Base-by-base conservation (phyloP, 2,113 vertebrate species). In the Columba livia region DNA sequence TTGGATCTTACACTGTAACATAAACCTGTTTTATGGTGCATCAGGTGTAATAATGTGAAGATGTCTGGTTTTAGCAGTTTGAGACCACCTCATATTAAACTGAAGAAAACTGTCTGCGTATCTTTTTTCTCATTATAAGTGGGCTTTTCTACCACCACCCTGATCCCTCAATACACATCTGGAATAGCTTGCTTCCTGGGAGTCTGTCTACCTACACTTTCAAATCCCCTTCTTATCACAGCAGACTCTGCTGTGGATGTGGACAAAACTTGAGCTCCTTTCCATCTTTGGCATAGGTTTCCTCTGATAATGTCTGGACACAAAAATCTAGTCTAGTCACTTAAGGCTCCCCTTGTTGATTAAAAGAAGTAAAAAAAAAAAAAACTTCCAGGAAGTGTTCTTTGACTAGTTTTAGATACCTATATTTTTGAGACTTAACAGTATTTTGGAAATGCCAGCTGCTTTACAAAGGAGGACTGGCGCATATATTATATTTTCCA, bases 11-110 rank as follows among this genome's bases (percentile, higher is more conserved):
- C 85, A 66, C 47, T 96, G 95, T 97, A 97, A 92, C 62, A 94
- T 92, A 96, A 89, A 75, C 64, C 77, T 95, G 75, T 91, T 97
- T 93, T 94, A 86, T 91, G 91, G 91, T 93, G 93, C 80, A 94
- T 88, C 65, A 44, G 48, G 84, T 94, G 88, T 97, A 97, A 97
- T 97, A 97, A 96, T 97, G 97, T 98, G 97, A 97, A 95, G 82
- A 71, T 88, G 81, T 96, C 81, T 96, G 94, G 75, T 89, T 97
- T 97, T 92, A 96, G 84, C 83, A 85, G 71, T 97, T 96, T 95
- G 96, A 75, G 70, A 90, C 48, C 64, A 85, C 21, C 74, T 89
- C 62, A 85, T 97, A 98, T 96, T 97, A 98, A 98, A 97, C 66
- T 65, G 91, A 94, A 94, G 77, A 96, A 96, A 97, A 94, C 7